These are phyloP conservation scores for Coelogynopora nodosa DNA, from an alignment of 2,888 invertebrate species.

Conservation along the genomic window DNA sequence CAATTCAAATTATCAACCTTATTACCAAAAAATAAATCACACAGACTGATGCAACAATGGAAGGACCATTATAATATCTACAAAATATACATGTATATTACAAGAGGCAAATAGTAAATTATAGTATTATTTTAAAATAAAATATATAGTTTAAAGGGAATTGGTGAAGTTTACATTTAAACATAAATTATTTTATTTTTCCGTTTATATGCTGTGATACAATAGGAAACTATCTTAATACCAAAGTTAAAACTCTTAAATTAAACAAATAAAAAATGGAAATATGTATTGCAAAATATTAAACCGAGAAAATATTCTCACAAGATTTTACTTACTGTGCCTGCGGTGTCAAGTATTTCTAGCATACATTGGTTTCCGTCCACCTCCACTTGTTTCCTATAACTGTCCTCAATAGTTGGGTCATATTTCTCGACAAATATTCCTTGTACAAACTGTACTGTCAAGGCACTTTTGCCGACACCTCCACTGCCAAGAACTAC, in stretches of 20 bases:
- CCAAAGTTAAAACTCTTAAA: background rate
- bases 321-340: conserved; percentile 66
- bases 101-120: too few relatives aligned
- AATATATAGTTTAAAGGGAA: too few relatives aligned
- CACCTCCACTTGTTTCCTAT: conserved; percentile 98
- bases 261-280: background rate
- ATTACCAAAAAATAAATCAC: too few relatives aligned
- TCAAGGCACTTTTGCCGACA: conserved; percentile 96
- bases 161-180: too few relatives aligned
- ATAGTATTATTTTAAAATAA: too few relatives aligned
- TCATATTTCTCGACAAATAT: conserved; percentile 99
- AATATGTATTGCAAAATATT: background rate
- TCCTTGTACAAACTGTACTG: conserved; percentile 94
- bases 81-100: too few relatives aligned
- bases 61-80: too few relatives aligned
- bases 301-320: background rate
- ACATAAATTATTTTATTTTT: too few relatives aligned
- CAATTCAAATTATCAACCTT: too few relatives aligned
- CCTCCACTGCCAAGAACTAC: conserved; percentile 98
- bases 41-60: too few relatives aligned
- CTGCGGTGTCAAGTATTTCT: conserved; percentile 98
- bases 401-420: conserved; percentile 99
- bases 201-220: too few relatives aligned
- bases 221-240: too few relatives aligned
- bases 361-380: conserved; percentile 99